A percentile compares a stretch with the other conserved stretches of the same genome.
Evolutionary conservation across 2,797 vertebrate genomes (phyloP).

Genomic region (Mormyrops attenuatus): DNA sequence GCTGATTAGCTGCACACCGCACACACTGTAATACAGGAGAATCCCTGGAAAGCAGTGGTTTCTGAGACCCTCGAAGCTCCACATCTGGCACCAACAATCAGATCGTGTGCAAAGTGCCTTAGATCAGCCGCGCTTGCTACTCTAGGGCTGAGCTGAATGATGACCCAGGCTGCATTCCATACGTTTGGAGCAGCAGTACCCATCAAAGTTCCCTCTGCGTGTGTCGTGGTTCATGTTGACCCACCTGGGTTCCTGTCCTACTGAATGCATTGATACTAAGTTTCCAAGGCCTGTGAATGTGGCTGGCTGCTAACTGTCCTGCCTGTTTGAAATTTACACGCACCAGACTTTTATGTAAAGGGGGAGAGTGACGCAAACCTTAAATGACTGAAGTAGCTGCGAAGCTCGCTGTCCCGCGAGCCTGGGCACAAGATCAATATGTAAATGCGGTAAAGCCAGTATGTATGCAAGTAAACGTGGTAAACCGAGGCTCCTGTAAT

Average conservation of each 20-base stretch:
- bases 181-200: neutral
- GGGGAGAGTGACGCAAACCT: neutral
- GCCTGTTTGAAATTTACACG: neutral
- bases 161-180: neutral
- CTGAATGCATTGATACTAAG: neutral
- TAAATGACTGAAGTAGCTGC: neutral
- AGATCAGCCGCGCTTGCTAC: neutral
- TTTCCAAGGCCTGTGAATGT: neutral
- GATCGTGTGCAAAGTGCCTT: neutral
- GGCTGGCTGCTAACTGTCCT: neutral
- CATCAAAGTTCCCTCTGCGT: neutral
- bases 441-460: neutral
- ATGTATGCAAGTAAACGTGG: neutral
- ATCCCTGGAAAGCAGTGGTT: neutral
- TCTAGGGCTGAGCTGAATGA: too few relatives aligned
- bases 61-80: neutral
- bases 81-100: neutral
- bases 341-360: neutral
- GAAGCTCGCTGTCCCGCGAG: neutral
- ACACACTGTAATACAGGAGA: neutral
- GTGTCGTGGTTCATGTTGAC: neutral
- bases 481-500: neutral
- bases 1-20: neutral
- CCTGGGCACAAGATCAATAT: neutral
- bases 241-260: neutral